A percentile compares a stretch with the other conserved stretches of the same genome.
phyloP scores from a whole-genome alignment of 2,888 invertebrate species.

The Julus scanicus region DNA sequence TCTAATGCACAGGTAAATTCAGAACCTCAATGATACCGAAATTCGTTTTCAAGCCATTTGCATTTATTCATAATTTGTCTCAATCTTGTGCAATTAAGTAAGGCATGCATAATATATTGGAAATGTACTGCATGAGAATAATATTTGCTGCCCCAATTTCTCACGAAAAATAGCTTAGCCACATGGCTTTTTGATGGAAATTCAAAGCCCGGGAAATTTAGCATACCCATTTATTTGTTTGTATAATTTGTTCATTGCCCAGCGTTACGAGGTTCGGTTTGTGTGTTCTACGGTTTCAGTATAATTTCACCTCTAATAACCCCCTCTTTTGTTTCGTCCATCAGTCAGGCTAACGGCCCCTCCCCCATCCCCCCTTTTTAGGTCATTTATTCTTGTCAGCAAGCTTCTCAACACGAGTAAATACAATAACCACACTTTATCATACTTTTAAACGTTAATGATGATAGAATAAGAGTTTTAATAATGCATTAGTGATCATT shows the following conservation, averaged over 20 bases:
- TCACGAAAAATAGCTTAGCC: too few species aligned
- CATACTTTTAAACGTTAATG: slow-evolving; percentile 54
- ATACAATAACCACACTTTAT: slow-evolving; percentile 54
- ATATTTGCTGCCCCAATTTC: too few species aligned
- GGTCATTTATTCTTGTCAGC: slow-evolving; percentile 53
- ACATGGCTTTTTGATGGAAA: too few species aligned
- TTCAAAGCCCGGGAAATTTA: too few species aligned
- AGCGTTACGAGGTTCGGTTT: background rate
- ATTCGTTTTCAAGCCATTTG: too few species aligned
- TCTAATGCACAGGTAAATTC: too few species aligned
- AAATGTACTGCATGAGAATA: too few species aligned
- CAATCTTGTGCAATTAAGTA: too few species aligned
- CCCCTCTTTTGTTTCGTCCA: slow-evolving; percentile 28
- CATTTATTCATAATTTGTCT: too few species aligned
- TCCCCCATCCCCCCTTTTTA: slow-evolving; percentile 46
- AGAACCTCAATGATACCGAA: too few species aligned
- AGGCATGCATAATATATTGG: too few species aligned
- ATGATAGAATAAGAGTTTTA: slow-evolving; percentile 54
- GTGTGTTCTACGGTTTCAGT: background rate
- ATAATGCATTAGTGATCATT: slow-evolving; percentile 53
- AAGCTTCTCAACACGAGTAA: slow-evolving; percentile 49
- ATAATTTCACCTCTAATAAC: background rate
- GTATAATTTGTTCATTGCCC: background rate
- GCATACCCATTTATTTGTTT: too few species aligned
- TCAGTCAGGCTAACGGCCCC: slow-evolving; percentile 5